Evolutionary conservation across 2,113 vertebrate species (phyloP), one percentile per base, ranked within the genome.

Genomic region (Oryctolagus cuniculus): DNA sequence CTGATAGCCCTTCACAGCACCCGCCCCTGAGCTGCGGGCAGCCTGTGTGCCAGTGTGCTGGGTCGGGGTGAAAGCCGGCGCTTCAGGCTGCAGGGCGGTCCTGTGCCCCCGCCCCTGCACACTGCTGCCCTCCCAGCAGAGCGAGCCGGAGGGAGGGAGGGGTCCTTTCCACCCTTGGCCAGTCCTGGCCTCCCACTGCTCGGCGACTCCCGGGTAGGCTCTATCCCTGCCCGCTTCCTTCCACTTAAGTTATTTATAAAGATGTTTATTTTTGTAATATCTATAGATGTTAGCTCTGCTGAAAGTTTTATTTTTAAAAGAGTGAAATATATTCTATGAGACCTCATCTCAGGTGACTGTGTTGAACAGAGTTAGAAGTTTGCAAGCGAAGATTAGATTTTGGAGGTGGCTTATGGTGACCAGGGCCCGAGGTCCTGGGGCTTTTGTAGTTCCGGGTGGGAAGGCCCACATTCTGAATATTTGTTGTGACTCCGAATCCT

Each of bases 251-350:
- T 99, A 99, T 99, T 99, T 99, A 99, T 99, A 99, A 97, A 97
- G 97, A 98, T 96, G 97, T 99, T 99, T 99, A 99, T 99, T 99
- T 99, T 99, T 99, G 98, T 99, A 99, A 98, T 99, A 98, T 99
- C 98, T 99, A 99, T 98, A 99, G 98, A 98, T 99, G 98, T 98
- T 99, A 99, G 99, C 98, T 98, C 96, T 97, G 98, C 98, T 98
- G 98, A 99, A 99, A 99, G 98, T 98, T 99, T 98, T 99, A 99
- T 99, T 99, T 99, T 99, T 99, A 99, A 98, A 99, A 99, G 98
- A 99, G 98, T 99, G 98, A 99, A 99, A 99, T 99, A 99, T 99
- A 99, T 99, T 99, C 98, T 98, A 98, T 98, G 98, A 98, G n/a
- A 98, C 98, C 96, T 98, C 98, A 70, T 82, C 61, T 83, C 64